Evolutionary conservation across 2,888 invertebrate genomes (phyloP).

Genomic region (Anoplius nigerrimus): DNA sequence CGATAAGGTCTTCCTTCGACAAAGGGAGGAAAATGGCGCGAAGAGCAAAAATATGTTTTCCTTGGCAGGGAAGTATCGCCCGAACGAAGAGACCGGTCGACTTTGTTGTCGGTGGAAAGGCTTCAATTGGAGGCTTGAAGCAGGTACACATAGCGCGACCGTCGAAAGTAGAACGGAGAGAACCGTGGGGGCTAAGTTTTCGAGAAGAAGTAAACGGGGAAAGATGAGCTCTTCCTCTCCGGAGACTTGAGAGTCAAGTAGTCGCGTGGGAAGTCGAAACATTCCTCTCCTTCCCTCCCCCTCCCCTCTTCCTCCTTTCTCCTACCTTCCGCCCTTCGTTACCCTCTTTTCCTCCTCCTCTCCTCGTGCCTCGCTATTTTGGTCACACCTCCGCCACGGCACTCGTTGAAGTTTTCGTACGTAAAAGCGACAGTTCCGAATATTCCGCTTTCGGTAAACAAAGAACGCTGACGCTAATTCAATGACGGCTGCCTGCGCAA

Average conservation of each 20-base stretch:
- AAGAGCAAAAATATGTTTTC: too few species aligned
- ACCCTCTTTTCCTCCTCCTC: not conserved
- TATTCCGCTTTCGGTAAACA: too few species aligned
- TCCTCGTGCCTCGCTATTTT: not conserved
- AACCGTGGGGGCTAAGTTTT: constrained; percentile 26
- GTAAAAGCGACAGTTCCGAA: too few species aligned
- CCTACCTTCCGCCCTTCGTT: not conserved
- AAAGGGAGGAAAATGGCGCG: constrained; percentile 9
- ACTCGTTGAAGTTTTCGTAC: too few species aligned
- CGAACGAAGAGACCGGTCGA: not conserved
- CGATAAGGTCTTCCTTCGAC: not conserved
- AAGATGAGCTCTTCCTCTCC: constrained; percentile 24
- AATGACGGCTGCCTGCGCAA: too few species aligned
- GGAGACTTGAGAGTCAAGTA: constrained; percentile 29
- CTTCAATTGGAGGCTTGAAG: constrained; percentile 24
- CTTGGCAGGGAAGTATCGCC: too few species aligned
- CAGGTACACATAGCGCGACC: constrained; percentile 13
- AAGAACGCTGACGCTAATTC: too few species aligned
- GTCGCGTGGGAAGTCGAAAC: constrained; percentile 31
- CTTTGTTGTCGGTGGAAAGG: not conserved
- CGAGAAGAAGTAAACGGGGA: constrained; percentile 27
- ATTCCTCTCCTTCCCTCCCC: constrained; percentile 21
- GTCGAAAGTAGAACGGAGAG: constrained; percentile 23
- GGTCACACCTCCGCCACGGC: not conserved
- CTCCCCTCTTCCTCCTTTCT: not conserved